Conservation (phyloP, 1,140 invertebrate species). For the Drosophila sproati region DNA sequence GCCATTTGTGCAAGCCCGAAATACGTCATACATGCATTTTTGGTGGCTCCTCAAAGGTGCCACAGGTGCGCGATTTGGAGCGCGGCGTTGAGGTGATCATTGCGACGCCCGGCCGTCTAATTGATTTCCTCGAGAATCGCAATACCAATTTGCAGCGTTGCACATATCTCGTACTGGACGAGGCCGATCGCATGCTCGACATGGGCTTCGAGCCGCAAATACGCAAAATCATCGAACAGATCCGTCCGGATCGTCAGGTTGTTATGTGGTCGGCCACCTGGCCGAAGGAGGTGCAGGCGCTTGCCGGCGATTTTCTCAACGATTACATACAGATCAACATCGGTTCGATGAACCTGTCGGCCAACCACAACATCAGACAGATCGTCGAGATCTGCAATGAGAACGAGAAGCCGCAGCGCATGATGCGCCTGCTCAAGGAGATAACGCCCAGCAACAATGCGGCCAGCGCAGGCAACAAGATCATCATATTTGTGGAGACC, state of each 20-base stretch:
- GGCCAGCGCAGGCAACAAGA: slow-evolving; percentile 94
- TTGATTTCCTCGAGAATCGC: slow-evolving; percentile 97
- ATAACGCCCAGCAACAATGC: slow-evolving; percentile 86
- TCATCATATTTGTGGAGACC: slow-evolving; percentile 99
- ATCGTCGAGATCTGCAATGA: slow-evolving; percentile 98
- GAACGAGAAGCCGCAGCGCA: slow-evolving; percentile 93
- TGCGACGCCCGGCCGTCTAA: slow-evolving; percentile 97
- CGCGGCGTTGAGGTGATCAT: slow-evolving; percentile 96
- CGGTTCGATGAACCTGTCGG: slow-evolving; percentile 95
- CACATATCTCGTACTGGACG: slow-evolving; percentile 98
- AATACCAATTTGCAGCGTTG: slow-evolving; percentile 95
- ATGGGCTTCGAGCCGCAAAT: slow-evolving; percentile 99
- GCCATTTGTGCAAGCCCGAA: slow-evolving; percentile 88
- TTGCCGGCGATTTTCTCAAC: slow-evolving; percentile 97
- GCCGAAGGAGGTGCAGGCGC: slow-evolving; percentile 97
- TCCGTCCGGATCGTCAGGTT: slow-evolving; percentile 96
- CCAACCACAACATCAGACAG: slow-evolving; percentile 99
- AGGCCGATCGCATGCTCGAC: slow-evolving; percentile 95
- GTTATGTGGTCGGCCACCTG: slow-evolving; percentile 99
- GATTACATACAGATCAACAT: slow-evolving; percentile 97
- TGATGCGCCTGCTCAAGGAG: slow-evolving; percentile 93
- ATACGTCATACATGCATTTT: slow-evolving; percentile 98
- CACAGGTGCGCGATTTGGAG: slow-evolving; percentile 96
- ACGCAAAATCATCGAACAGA: slow-evolving; percentile 98
- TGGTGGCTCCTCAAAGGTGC: slow-evolving; percentile 97